Evolutionary conservation across 2,888 invertebrate species (phyloP), one percentile per base, ranked within the genome.

Genomic region (Lutraria lutraria): DNA sequence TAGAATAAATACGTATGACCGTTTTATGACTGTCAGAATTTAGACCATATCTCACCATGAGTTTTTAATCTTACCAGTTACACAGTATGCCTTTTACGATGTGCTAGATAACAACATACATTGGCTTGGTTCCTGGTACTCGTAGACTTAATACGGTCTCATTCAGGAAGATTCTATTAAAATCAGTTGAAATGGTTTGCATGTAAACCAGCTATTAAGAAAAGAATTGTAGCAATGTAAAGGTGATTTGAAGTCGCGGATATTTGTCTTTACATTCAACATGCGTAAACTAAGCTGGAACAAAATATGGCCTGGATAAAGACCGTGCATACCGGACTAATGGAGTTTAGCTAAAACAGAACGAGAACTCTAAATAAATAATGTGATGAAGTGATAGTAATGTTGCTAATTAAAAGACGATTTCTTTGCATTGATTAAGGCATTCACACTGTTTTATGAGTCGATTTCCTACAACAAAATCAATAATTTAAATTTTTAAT

Each of bases 401-500:
- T 19, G 15, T 29, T 31, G 31, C 12, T 15, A 76, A 34, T 76
- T 31, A 76, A 76, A 76, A 19, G 76, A 76, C 76, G 21, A 76
- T 76, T 76, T 76, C 16, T 31, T 31, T 34, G 29, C 34, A 76
- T 76, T 34, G 76, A 76, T 76, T 34, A 19, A 34, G 34, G 0
- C 76, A 76, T 76, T 76, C 34, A 31, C 76, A 4, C 8, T 76
- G 31, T 31, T 76, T 76, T 76, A 76, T 31, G 76, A 76, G 29
- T 76, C 76, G 16, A 8, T 76, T 31, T 34, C 31, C 31, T 19
- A 76, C 31, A 19, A n/a, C 4, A 13, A 15, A 34, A 34, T 76
- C 76, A 31, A 76, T 76, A 76, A 76, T 76, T 76, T 76, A 76
- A 34, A 76, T 76, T 76, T 76, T 76, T 76, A 31, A 76, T 34